Conservation (phyloP, 2,888 invertebrate genomes). For the Dorcus hopei region DNA sequence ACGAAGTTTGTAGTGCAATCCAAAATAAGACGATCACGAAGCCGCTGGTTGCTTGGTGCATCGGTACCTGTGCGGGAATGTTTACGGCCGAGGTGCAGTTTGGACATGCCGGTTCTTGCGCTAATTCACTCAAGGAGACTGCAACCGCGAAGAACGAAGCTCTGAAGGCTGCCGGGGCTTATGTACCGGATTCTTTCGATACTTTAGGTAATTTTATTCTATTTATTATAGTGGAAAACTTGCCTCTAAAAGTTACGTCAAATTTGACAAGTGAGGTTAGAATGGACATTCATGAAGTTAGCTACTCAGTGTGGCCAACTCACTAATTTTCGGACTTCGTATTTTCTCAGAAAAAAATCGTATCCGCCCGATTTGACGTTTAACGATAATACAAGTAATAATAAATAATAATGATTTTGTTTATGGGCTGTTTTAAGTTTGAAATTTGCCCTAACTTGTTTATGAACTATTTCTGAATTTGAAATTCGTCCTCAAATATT, state of each 20-base stretch:
- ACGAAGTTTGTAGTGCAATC: constrained; percentile 89
- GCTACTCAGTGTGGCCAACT: too few relatives aligned
- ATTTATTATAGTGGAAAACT: not conserved
- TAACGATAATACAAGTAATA: too few relatives aligned
- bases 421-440: too few relatives aligned
- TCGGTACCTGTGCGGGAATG: constrained; percentile 66
- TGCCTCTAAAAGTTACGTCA: not conserved
- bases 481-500: too few relatives aligned
- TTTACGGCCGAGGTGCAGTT: constrained; percentile 89
- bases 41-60: constrained; percentile 98
- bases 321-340: too few relatives aligned
- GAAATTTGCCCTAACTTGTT: too few relatives aligned
- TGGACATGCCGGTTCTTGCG: constrained; percentile 98
- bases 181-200: constrained; percentile 92
- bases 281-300: too few relatives aligned
- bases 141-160: constrained; percentile 90
- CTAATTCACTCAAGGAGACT: constrained; percentile 83
- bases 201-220: constrained; percentile 46
- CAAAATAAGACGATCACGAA: constrained; percentile 79
- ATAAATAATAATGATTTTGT: too few relatives aligned
- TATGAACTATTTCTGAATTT: too few relatives aligned
- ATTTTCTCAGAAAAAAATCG: too few relatives aligned
- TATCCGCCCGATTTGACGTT: too few relatives aligned
- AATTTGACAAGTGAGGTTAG: too few relatives aligned
- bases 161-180: constrained; percentile 76